A percentile compares a stretch with the other conserved stretches of the same genome.
These are phyloP conservation scores for Struthidea cinerea DNA, from an alignment of 2,113 vertebrate species.

Conservation along the genomic window DNA sequence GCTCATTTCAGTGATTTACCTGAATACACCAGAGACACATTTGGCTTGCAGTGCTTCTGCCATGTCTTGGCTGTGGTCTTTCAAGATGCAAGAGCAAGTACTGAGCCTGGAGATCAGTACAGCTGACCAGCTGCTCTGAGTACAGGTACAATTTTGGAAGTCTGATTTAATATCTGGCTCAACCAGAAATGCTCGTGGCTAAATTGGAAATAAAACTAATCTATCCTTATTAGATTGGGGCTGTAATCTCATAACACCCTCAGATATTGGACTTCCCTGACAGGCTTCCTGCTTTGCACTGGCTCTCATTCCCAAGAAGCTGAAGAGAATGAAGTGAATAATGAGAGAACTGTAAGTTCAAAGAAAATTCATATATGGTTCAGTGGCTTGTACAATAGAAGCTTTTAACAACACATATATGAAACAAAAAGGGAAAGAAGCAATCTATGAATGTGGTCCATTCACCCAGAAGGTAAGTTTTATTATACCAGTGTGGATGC, in stretches of 20 bases:
- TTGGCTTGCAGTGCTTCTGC: background rate
- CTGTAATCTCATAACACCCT: constrained; percentile 51
- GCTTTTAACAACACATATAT: background rate
- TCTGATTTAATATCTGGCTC: constrained; percentile 57
- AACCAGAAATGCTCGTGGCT: constrained; percentile 34
- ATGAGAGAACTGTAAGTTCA: constrained; percentile 25
- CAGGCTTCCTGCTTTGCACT: constrained; percentile 27
- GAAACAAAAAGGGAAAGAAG: constrained; percentile 12
- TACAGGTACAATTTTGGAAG: constrained; percentile 20
- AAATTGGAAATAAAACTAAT: constrained; percentile 64
- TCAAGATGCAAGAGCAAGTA: background rate
- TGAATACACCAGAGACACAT: background rate
- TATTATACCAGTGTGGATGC: background rate
- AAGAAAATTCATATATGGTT: constrained; percentile 15
- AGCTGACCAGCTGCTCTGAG: constrained; percentile 13
- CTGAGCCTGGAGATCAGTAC: background rate
- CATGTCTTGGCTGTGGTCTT: background rate
- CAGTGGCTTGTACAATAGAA: background rate
- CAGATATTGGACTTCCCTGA: constrained; percentile 59
- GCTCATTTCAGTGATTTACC: background rate
- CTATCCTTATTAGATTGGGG: constrained; percentile 63
- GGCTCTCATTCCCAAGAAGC: constrained; percentile 28
- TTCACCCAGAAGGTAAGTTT: background rate
- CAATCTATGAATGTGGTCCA: background rate
- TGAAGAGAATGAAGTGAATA: background rate